These are phyloP conservation scores for Scaptomyza polygonia DNA, from an alignment of 2,888 invertebrate genomes.

Conservation along the genomic window DNA sequence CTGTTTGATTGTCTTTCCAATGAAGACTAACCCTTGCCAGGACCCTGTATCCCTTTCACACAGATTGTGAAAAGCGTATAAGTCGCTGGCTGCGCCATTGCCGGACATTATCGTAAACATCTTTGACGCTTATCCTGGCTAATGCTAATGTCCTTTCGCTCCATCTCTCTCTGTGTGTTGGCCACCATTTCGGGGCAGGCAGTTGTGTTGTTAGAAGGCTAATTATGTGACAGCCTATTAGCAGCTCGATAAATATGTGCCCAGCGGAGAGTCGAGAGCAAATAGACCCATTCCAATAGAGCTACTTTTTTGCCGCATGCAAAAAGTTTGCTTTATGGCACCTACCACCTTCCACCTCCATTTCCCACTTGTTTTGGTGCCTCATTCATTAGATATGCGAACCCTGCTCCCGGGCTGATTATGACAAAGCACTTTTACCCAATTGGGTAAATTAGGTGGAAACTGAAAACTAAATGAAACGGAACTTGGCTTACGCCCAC, in stretches of 20 bases:
- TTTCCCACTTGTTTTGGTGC: slow-evolving; percentile 13
- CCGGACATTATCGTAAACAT: slow-evolving; percentile 69
- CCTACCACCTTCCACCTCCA: slow-evolving; percentile 6
- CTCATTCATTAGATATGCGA: slow-evolving; percentile 73
- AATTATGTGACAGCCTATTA: slow-evolving; percentile 83
- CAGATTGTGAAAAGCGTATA: slow-evolving; percentile 60
- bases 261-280: slow-evolving; percentile 57
- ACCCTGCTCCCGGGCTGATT: slow-evolving; percentile 82
- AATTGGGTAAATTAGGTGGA: slow-evolving; percentile 82
- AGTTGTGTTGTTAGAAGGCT: slow-evolving; percentile 76
- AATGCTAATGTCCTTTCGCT: slow-evolving; percentile 65
- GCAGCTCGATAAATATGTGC: slow-evolving; percentile 82
- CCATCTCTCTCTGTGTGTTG: slow-evolving; percentile 8
- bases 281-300: slow-evolving; percentile 52
- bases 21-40: slow-evolving; percentile 30
- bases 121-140: slow-evolving; percentile 71
- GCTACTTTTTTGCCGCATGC: slow-evolving; percentile 23
- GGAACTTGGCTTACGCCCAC: slow-evolving; percentile 73
- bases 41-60: background rate
- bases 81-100: slow-evolving; percentile 47
- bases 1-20: slow-evolving; percentile 38
- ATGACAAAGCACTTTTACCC: slow-evolving; percentile 82
- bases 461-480: slow-evolving; percentile 81
- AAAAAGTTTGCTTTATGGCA: slow-evolving; percentile 67
- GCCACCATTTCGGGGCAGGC: slow-evolving; percentile 59